Evolutionary conservation across 2,113 vertebrate genomes (phyloP), one percentile per base, ranked within the genome.

Genomic region (Mixornis gularis): DNA sequence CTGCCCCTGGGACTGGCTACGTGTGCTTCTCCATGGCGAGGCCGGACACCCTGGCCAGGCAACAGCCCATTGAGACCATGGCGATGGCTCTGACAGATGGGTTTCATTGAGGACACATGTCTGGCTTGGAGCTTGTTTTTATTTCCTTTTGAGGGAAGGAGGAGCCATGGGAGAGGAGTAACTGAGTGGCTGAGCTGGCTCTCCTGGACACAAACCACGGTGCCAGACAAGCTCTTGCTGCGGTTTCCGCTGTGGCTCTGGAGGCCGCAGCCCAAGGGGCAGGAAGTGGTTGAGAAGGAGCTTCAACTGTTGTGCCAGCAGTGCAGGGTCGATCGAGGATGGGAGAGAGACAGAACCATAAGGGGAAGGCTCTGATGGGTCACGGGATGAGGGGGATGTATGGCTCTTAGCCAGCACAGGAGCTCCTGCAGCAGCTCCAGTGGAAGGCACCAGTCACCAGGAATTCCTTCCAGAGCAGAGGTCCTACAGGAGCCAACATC

Each of bases 101-200:
- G 38, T 93, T 96, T 94, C 78, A 87, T 13, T 92, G 79, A 70
- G 79, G 92, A 94, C 90, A 93, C 60, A 73, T 63, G 68, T 49
- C 89, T 95, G 94, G 30, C 92, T 93, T 66, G 73, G 44, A 87
- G 56, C 58, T 94, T 92, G 87, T 87, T 92, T 90, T 81, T 58
- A 66, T 91, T 93, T 85, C 65, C 89, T 89, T 93, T 36, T 53
- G 85, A 95, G 83, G 62, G 94, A 85, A 95, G 87, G 93, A 94
- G 56, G 82, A 90, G 82, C 81, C 73, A 85, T 48, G 34, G 53
- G 53, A 80, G 89, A 84, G 58, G 49, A 91, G 66, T 66, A 80
- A 91, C 13, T 3, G 62, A 74, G 90, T 4, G 1, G 85, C 78
- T 41, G 56, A 80, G 70, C 90, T 0, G 1, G 64, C 82, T 95